Base-by-base conservation (phyloP, 1,140 invertebrate genomes). In the Laodelphax striatellus region DNA sequence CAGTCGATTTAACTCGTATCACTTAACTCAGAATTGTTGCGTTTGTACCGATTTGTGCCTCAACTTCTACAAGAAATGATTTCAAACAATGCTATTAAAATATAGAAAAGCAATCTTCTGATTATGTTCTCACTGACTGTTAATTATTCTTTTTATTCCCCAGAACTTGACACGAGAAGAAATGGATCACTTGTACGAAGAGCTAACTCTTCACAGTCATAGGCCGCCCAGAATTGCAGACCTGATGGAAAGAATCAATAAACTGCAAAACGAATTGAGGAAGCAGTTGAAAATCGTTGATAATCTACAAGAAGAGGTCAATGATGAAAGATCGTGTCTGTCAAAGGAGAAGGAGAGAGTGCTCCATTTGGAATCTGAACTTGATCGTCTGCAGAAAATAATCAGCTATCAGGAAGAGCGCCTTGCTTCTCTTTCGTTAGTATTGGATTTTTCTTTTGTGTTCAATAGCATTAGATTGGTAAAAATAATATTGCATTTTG, bases 351-450 rank as follows among this genome's bases (percentile, higher is more conserved):
- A 62, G 43, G 57, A 62, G 21, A 28, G 24, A 42, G 56, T 57
- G 22, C 10, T 55, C 9, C 43, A 53, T 34, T 41, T 62, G 17
- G 42, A 58, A 41, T 8, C 46, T 10, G 46, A 50, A 17, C 21
- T 58, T 8, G 52, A 62, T n/a, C 38, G 46, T 5, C 19, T 58
- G 22, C 44, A 54, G 44, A 62, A 55, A 38, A 55, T 62, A 24
- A 43, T 54, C 16, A 8, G 16, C 10, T 21, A 24, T 21, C 62
- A 64, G 22, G 58, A 64, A 44, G 43, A 64, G 13, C 57, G 43
- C 31, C 41, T 64, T 19, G 53, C 24, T 10, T 28, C 24, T 10
- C 19, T 64, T 1, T 42, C 24, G 62, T 63, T 57, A 62, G 57
- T 58, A 28, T 50, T 46, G 2, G 5, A 14, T 5, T 13, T 11